Base-by-base conservation (phyloP, 2,113 vertebrate genomes). In the Thunnus thynnus region DNA sequence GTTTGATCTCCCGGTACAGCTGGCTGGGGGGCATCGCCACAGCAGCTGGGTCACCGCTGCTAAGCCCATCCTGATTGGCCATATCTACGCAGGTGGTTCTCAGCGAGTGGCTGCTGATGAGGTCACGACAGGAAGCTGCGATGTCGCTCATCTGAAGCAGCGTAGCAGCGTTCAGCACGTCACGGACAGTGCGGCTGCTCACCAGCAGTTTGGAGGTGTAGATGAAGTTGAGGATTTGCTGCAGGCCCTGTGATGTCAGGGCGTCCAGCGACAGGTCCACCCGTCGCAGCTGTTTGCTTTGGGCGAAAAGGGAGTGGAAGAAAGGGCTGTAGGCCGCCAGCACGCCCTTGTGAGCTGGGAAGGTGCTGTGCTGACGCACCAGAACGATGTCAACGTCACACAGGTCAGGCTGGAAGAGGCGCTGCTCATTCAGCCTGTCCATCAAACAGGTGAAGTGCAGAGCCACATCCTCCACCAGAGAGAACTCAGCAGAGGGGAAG, bases 211-310 rank as follows among this genome's bases (percentile, higher is more conserved):
- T 97, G 86, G 97, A 98, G 6, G 97, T 98, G 93, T 98, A 98
- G 91, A 99, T 98, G 94, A 99, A 99, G 91, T 97, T 97, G 81
- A 98, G 97, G 93, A 98, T 97, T 92, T 99, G 97, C 94, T 98
- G 97, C 67, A 99, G 94, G 84, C 97, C 98, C 30, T 96, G 95
- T 0, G 96, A 96, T 6, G 97, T 97, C 88, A 99, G 93, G 0
- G 96, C 96, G 79, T 98, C 97, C 92, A 98, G 89, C 0, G 97
- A 97, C 72, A 99, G 96, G 93, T 99, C 97, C 52, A 98, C 96
- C 0, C 96, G 95, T 63, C 96, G 96, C 84, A 99, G 95, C 89
- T 97, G 97, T 91, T 97, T 97, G 95, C 97, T 98, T 80, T 96
- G 97, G 61, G 96, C 96, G 86, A 98, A 97, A 83, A 99, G 97